Conservation (phyloP, 2,888 invertebrate species). For the Temnothorax unifasciatus region DNA sequence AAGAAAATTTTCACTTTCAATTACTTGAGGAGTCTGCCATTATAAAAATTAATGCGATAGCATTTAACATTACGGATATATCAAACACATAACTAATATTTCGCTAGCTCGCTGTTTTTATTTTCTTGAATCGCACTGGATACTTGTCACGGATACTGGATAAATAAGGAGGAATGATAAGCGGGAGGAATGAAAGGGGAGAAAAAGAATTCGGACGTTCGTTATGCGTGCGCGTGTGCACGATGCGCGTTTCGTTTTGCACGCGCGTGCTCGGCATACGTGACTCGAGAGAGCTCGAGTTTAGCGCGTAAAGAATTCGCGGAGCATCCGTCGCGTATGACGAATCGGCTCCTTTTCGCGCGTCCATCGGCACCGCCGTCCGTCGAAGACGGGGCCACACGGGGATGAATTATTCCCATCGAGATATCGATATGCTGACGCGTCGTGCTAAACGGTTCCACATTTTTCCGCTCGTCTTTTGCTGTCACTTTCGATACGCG, state of each 20-base stretch:
- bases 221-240: conserved; percentile 61
- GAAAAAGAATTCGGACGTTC: conserved; percentile 66
- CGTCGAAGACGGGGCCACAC: neutral
- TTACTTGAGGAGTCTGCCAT: neutral
- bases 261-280: conserved; percentile 67
- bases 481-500: conserved; percentile 24
- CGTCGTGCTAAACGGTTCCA: neutral
- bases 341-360: conserved; percentile 40
- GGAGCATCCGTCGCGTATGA: conserved; percentile 30
- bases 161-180: neutral
- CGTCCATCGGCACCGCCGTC: neutral
- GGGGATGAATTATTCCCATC: conserved; percentile 36
- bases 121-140: neutral
- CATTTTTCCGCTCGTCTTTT: neutral
- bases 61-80: too few relatives aligned
- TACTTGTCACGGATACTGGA: neutral
- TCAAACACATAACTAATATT: neutral
- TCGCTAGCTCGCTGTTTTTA: neutral
- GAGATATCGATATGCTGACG: conserved; percentile 36
- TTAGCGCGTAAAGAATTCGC: conserved; percentile 64
- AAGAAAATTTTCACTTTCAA: neutral
- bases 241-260: conserved; percentile 63
- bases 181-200: conserved; percentile 8
- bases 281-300: conserved; percentile 48
- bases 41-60: neutral